Conservation (phyloP, 2,113 vertebrate species). For the Phrynosoma platyrhinos region DNA sequence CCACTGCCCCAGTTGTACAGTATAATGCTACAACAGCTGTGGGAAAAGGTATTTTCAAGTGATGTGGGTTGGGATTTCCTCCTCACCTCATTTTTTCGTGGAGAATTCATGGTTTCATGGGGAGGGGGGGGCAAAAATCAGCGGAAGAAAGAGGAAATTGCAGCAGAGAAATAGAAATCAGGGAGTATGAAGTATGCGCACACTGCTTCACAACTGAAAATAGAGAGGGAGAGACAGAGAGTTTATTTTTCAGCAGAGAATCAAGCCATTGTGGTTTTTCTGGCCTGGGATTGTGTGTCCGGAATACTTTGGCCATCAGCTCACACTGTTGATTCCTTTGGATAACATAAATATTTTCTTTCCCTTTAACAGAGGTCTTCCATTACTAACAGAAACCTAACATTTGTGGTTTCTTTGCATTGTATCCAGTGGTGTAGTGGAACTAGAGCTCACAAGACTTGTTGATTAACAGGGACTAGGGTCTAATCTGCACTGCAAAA, state of each 20-base stretch:
- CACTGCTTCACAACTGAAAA: not conserved
- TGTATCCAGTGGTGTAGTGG: too few species aligned
- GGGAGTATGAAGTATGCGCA: not conserved
- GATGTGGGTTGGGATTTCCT: not conserved
- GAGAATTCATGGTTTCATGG: too few species aligned
- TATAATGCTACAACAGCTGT: not conserved
- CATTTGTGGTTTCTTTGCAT: slow-evolving; percentile 49
- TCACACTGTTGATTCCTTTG: slow-evolving; percentile 47
- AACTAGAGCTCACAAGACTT: too few species aligned
- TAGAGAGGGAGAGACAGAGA: not conserved
- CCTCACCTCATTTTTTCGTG: not conserved
- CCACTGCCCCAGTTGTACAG: not conserved
- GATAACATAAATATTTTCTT: slow-evolving; percentile 46
- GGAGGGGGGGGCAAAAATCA: not conserved
- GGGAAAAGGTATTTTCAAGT: not conserved
- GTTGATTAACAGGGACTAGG: too few species aligned
- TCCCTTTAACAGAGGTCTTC: slow-evolving; percentile 66
- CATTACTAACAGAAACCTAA: slow-evolving; percentile 29
- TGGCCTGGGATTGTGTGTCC: not conserved
- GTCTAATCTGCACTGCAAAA: too few species aligned
- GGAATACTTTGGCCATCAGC: not conserved
- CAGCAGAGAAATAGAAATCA: too few species aligned
- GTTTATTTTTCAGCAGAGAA: not conserved
- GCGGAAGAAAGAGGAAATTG: not conserved
- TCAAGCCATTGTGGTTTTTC: not conserved